Base-by-base conservation (phyloP, 2,888 invertebrate species). In the Cremastinae sp. region DNA sequence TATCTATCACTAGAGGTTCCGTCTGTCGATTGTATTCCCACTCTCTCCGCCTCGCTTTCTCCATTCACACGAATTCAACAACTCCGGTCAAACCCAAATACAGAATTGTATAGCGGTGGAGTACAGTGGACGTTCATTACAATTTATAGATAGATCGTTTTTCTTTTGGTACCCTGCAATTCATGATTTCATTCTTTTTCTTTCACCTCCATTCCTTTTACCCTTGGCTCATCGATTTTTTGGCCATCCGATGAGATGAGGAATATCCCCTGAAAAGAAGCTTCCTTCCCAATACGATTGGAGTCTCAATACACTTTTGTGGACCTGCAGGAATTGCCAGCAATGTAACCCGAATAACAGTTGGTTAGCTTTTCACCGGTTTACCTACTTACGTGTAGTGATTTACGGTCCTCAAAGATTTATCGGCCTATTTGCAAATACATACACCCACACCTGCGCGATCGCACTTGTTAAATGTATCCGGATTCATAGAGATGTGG, bases 61-160 rank as follows among this genome's bases (percentile, higher is more conserved):
- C 64, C 71, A 56, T 68, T 62, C 75, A 75, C 62, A 51, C 39
- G 28, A 68, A 49, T 61, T 56, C 68, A 45, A 62, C 68, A 53
- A 49, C 62, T 47, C 70, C 59, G 61, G 49, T 41, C 68, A 69
- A 51, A 70, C 62, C 69, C 45, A 43, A 69, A 74, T 51, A 61
- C 51, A 53, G 70, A 58, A 62, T 70, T 62, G 47, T 18, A 37
- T 61, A 56, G 64, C 47, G 56, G 43, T 18, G 45, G 62, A 49
- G 62, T 56, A 62, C 39, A 55, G 12, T 87, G 83, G 86, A 85
- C 86, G 84, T 88, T 87, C 85, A 89, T 88, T 88, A 85, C 84
- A 84, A 88, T 88, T 88, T 89, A 88, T 88, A 82, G 85, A 84
- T 84, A 84, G 82, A 86, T 87, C 85, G 84, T 84, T 86, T 83